Evolutionary conservation across 2,797 vertebrate species (phyloP).

Genomic region (Spinus pinus): DNA sequence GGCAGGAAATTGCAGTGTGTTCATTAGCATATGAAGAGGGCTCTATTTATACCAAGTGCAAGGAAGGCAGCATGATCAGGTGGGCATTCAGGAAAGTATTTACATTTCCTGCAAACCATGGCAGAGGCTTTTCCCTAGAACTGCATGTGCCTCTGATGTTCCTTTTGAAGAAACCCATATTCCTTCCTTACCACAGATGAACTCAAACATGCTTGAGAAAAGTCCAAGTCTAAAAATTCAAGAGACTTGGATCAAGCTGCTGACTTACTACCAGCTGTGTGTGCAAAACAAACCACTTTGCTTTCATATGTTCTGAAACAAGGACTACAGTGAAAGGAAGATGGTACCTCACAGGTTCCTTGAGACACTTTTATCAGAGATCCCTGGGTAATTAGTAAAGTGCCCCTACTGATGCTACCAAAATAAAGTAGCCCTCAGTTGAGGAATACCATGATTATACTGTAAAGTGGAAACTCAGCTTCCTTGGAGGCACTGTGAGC

Average conservation of each 20-base stretch:
- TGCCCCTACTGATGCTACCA: background rate
- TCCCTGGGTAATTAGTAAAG: background rate
- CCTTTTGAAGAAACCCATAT: background rate
- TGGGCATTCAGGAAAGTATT: slow-evolving; percentile 9
- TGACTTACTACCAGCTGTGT: slow-evolving; percentile 31
- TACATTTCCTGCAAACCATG: background rate
- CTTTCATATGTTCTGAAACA: background rate
- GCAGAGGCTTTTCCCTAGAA: background rate
- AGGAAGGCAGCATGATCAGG: slow-evolving; percentile 3
- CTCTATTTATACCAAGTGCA: slow-evolving; percentile 24
- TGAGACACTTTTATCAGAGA: background rate
- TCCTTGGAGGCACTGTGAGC: background rate
- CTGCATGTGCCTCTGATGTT: background rate
- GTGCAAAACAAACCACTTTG: background rate
- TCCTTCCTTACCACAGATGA: background rate
- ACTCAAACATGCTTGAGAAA: slow-evolving; percentile 16
- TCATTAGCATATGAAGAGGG: slow-evolving; percentile 46
- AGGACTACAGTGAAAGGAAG: background rate
- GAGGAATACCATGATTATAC: background rate
- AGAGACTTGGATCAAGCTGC: background rate
- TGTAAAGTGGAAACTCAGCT: background rate
- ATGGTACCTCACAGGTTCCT: background rate
- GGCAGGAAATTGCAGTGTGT: slow-evolving; percentile 30
- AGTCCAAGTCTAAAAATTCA: slow-evolving; percentile 37
- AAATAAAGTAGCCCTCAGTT: background rate